Evolutionary conservation across 2,797 vertebrate species (phyloP).

Genomic region (Alfaro cultratus): DNA sequence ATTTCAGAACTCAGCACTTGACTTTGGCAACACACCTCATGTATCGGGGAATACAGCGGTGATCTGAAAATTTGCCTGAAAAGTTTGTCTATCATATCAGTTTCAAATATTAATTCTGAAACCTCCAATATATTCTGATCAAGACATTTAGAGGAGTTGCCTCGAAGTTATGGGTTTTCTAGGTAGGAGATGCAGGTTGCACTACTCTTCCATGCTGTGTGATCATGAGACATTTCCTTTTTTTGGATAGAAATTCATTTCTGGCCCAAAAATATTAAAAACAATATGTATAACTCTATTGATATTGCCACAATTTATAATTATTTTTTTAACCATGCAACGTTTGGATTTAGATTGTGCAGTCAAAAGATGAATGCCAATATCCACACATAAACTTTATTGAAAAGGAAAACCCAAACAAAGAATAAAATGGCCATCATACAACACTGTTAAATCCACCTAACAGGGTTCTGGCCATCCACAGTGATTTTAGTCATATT

Average conservation of each 20-base stretch:
- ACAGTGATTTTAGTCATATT: neutral
- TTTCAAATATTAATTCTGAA: neutral
- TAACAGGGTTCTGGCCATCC: neutral
- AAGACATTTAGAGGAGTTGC: neutral
- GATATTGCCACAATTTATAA: neutral
- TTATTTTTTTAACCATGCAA: too few species aligned
- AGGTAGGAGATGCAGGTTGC: neutral
- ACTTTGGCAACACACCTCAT: conserved; percentile 50
- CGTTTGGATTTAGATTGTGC: too few species aligned
- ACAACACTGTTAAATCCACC: neutral
- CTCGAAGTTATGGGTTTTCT: neutral
- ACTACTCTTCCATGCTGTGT: neutral
- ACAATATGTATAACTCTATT: neutral
- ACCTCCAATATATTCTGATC: neutral
- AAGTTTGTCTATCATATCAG: neutral
- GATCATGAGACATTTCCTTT: neutral
- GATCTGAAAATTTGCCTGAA: conserved; percentile 24
- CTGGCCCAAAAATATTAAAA: neutral
- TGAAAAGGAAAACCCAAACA: too few species aligned
- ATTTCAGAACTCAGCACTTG: conserved; percentile 67
- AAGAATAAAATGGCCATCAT: too few species aligned
- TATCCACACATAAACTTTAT: too few species aligned
- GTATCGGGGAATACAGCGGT: neutral
- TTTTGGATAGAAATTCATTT: neutral
- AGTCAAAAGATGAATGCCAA: too few species aligned